Conservation (phyloP, 2,797 vertebrate species). For the Oreonectes daqikongensis region DNA sequence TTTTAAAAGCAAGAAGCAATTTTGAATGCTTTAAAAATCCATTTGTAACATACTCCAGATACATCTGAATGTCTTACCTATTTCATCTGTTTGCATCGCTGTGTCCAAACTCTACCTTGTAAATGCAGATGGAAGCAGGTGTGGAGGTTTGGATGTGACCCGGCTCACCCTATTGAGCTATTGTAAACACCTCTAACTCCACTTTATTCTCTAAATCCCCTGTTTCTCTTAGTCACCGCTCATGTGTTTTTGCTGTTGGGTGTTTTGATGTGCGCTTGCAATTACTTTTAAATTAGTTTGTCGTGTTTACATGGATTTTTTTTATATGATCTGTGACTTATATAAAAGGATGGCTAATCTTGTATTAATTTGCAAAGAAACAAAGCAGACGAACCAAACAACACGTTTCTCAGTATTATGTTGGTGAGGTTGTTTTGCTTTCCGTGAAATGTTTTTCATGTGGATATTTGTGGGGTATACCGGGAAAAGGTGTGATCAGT, state of each 20-base stretch:
- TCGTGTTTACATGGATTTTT: too few species aligned
- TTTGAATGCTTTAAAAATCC: background rate
- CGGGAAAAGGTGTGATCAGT: background rate
- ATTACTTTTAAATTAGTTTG: background rate
- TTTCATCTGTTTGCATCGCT: background rate
- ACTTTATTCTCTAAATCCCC: constrained; percentile 19
- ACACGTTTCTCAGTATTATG: too few species aligned
- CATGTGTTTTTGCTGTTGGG: constrained; percentile 1
- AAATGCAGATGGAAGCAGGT: constrained; percentile 31
- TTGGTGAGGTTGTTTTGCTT: background rate
- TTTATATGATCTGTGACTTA: too few species aligned
- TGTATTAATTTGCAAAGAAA: too few species aligned
- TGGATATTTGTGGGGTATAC: constrained; percentile 10
- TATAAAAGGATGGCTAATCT: too few species aligned
- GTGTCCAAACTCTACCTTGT: background rate
- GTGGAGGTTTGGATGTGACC: constrained; percentile 40
- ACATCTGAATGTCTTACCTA: background rate
- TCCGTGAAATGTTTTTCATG: constrained; percentile 26
- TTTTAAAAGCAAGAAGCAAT: background rate
- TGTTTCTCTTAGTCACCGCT: background rate
- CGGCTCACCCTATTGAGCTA: constrained; percentile 27
- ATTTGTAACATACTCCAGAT: background rate
- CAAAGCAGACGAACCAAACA: too few species aligned
- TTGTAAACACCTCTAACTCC: constrained; percentile 38
- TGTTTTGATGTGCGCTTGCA: background rate